Base-by-base conservation (phyloP, 2,113 vertebrate species). In the Taurulus bubalis region DNA sequence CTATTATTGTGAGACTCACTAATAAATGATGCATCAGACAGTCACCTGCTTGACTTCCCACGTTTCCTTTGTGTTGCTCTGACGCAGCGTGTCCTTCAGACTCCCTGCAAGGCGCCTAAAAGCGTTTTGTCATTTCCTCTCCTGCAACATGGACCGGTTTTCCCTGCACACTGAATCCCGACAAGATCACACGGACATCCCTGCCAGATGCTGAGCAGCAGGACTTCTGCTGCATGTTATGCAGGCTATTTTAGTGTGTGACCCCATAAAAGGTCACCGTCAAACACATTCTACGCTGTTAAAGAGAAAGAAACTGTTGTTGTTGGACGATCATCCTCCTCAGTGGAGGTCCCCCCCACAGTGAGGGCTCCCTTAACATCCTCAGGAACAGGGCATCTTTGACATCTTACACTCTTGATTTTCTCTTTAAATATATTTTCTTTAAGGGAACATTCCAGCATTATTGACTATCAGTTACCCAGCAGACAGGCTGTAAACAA, bases 41-140 rank as follows among this genome's bases (percentile, higher is more conserved):
- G 80, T 78, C 86, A 89, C 77, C 90, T 90, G 87, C 90, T 77
- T 85, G 65, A 87, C 88, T 92, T 89, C 89, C 87, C 84, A 89
- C 69, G 59, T 85, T 90, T 88, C 84, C 85, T 92, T 68, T 87
- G 69, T 85, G 71, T 28, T 49, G 69, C 53, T 76, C 45, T 63
- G 36, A 38, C 62, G 6, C 82, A 85, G 80, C 58, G 18, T 82
- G 83, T 47, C 12, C 20, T 45, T 49, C 62, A 65, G 76, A 77
- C 83, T 53, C 82, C 87, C 84, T 81, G 83, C 78, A 30, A 72
- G 53, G 81, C 30, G 56, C 62, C 76, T 90, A 86, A 91, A 91
- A 91, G 89, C 90, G 76, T 92, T 93, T 89, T 75, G 56, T 59
- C 67, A 83, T 91, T 89, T 86, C 75, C 69, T 80, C 36, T 66